Percentiles rank a stretch among this genome's conserved stretches.
Conservation (phyloP, 2,113 vertebrate species). For the Accipiter virgatus region DNA sequence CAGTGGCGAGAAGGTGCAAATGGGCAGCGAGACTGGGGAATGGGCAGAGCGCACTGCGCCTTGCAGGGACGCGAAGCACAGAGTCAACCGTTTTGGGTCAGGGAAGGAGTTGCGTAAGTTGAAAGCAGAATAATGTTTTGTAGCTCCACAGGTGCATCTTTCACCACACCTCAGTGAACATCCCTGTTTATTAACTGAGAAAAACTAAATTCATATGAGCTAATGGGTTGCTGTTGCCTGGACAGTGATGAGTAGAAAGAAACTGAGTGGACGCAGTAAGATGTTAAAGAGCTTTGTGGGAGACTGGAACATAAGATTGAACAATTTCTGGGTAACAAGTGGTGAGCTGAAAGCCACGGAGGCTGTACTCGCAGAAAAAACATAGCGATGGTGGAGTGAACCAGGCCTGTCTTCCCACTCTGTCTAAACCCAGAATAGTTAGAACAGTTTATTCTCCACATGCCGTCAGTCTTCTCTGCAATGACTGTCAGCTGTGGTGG, state of each 20-base stretch:
- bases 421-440: neutral
- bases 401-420: neutral
- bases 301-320: neutral
- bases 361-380: neutral
- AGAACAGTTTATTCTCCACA: neutral
- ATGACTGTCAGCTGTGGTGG: neutral
- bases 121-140: neutral
- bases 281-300: neutral
- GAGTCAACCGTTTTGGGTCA: neutral
- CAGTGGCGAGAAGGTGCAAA: neutral
- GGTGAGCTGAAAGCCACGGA: neutral
- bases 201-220: neutral
- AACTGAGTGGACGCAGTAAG: neutral
- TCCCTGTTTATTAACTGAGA: neutral
- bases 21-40: neutral
- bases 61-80: fast-evolving
- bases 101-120: neutral
- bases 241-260: neutral
- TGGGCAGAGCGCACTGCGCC: fast-evolving
- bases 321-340: neutral
- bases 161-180: fast-evolving
- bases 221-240: neutral
- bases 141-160: neutral
- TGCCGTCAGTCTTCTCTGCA: neutral
- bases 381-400: neutral